Percentiles rank a stretch among this genome's conserved stretches.
phyloP scores from a whole-genome alignment of 2,797 vertebrate species.

The Uromys caudimaculatus region DNA sequence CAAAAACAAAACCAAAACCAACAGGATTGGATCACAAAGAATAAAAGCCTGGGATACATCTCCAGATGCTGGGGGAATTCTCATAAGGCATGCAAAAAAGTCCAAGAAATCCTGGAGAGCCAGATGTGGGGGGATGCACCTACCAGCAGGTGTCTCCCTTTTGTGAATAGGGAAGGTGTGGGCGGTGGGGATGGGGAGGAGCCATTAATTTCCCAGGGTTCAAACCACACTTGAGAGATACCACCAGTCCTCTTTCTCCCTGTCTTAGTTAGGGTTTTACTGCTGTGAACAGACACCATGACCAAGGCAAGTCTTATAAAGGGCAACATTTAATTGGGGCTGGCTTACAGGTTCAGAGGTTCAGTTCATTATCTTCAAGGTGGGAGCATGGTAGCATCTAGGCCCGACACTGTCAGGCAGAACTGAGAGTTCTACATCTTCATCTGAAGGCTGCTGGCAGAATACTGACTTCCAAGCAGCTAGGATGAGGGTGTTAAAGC shows the following conservation, averaged over 20 bases:
- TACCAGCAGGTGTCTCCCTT: not conserved
- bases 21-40: not conserved
- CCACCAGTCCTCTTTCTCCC: not conserved
- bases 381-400: too few species aligned
- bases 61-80: not conserved
- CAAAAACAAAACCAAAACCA: not conserved
- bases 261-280: too few species aligned
- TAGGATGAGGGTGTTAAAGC: too few species aligned
- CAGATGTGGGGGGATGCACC: not conserved
- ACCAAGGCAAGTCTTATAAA: too few species aligned
- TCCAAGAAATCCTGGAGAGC: not conserved
- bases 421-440: too few species aligned
- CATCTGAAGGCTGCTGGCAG: too few species aligned
- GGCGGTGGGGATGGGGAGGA: fast-evolving
- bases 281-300: too few species aligned
- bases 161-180: not conserved
- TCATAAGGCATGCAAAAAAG: not conserved
- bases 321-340: too few species aligned
- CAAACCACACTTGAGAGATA: not conserved
- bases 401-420: too few species aligned
- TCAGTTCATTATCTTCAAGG: too few species aligned
- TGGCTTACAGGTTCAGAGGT: too few species aligned
- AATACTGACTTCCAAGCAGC: too few species aligned
- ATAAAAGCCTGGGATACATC: not conserved
- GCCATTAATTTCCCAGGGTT: not conserved